These are phyloP conservation scores for Elephantulus edwardii DNA, from an alignment of 2,113 vertebrate species.

Conservation along the genomic window DNA sequence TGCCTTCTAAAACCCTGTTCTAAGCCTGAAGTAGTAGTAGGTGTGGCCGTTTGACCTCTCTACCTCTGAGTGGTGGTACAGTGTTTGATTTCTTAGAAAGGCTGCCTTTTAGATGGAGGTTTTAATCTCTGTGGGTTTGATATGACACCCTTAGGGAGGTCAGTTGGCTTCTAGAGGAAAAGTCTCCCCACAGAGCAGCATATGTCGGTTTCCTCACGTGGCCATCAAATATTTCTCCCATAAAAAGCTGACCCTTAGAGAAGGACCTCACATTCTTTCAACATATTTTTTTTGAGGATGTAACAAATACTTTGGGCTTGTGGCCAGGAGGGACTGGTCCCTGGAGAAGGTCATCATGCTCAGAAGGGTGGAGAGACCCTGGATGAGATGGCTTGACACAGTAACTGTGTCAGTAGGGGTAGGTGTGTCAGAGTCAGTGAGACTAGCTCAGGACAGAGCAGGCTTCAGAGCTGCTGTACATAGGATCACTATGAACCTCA, in stretches of 20 bases:
- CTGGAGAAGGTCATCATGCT: too few species aligned
- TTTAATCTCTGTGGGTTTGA: background rate
- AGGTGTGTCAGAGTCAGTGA: too few species aligned
- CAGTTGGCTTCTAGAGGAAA: background rate
- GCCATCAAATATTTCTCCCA: background rate
- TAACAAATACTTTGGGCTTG: too few species aligned
- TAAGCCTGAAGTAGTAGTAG: background rate
- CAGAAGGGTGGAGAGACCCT: too few species aligned
- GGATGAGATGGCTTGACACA: too few species aligned
- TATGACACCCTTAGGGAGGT: background rate
- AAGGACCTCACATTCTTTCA: background rate
- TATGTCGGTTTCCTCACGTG: background rate
- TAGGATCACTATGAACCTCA: too few species aligned
- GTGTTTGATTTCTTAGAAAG: background rate
- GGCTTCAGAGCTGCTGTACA: too few species aligned
- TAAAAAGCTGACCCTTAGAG: background rate
- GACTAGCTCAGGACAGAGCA: too few species aligned
- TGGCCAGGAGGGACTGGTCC: background rate
- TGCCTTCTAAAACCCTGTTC: background rate
- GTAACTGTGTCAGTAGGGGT: too few species aligned
- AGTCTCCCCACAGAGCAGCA: background rate
- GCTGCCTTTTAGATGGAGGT: accelerated
- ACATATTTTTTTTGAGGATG: background rate
- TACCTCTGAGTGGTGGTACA: background rate
- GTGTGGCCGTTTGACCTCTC: background rate